Percentiles rank a stretch among this genome's conserved stretches.
Conservation (phyloP, 2,888 invertebrate genomes). For the Caenorhabditis imperialis region DNA sequence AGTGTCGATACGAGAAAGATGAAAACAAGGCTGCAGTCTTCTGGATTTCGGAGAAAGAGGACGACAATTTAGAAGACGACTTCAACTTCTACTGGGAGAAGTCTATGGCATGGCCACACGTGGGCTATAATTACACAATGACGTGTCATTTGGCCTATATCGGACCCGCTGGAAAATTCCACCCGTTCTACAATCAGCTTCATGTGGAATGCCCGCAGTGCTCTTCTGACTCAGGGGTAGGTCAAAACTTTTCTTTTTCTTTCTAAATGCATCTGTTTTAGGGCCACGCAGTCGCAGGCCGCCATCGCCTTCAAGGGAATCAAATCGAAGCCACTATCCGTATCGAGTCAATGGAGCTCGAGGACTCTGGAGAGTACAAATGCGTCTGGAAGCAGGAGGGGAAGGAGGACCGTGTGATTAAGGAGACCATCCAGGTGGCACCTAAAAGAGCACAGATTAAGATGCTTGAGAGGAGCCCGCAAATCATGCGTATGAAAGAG, state of each 20-base stretch:
- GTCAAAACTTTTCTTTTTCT: neutral
- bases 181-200: slow-evolving; percentile 23
- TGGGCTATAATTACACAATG: slow-evolving; percentile 45
- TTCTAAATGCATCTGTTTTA: too few species aligned
- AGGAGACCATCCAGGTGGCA: slow-evolving; percentile 35
- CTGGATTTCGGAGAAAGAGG: slow-evolving; percentile 31
- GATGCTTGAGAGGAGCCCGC: slow-evolving; percentile 20
- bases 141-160: slow-evolving; percentile 27
- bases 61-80: slow-evolving; percentile 8
- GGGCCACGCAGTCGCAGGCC: slow-evolving; percentile 16
- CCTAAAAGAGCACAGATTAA: slow-evolving; percentile 54
- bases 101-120: slow-evolving; percentile 52
- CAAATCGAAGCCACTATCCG: slow-evolving; percentile 13
- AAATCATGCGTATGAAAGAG: slow-evolving; percentile 17
- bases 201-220: slow-evolving; percentile 54
- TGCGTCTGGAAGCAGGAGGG: slow-evolving; percentile 47
- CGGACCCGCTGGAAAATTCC: slow-evolving; percentile 10
- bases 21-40: slow-evolving; percentile 7
- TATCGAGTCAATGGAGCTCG: slow-evolving; percentile 30
- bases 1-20: slow-evolving; percentile 30
- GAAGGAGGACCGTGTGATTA: slow-evolving; percentile 5
- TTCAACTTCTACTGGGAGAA: slow-evolving; percentile 51
- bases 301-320: neutral
- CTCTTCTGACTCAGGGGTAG: neutral
- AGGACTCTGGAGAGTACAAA: slow-evolving; percentile 45